These are phyloP conservation scores for Lemur catta DNA, from an alignment of 2,797 vertebrate species.

Conservation along the genomic window DNA sequence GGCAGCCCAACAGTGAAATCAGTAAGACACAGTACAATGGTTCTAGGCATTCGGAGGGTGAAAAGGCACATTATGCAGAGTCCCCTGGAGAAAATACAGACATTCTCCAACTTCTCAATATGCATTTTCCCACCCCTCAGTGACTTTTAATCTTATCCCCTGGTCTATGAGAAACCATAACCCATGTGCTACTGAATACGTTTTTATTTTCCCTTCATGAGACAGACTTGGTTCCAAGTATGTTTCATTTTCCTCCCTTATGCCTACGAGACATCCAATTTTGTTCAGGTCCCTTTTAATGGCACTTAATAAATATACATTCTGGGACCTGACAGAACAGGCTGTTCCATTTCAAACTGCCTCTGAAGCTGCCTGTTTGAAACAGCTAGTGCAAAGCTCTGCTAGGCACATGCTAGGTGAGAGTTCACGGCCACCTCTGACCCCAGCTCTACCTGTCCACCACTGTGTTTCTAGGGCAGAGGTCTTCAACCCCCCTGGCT, in stretches of 20 bases:
- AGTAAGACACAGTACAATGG: constrained; percentile 10
- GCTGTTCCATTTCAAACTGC: constrained; percentile 38
- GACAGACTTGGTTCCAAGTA: constrained; percentile 10
- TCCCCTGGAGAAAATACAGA: constrained; percentile 9
- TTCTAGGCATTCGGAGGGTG: neutral
- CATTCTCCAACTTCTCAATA: neutral
- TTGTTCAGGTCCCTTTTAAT: constrained; percentile 59
- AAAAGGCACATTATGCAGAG: constrained; percentile 31
- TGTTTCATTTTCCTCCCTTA: constrained; percentile 40
- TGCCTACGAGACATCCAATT: constrained; percentile 41
- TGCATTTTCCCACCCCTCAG: constrained; percentile 6
- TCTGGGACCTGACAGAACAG: constrained; percentile 62
- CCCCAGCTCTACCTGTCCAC: neutral
- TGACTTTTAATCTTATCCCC: constrained; percentile 1
- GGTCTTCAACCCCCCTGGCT: neutral
- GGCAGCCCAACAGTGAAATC: neutral
- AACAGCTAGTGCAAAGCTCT: neutral
- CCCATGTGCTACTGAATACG: neutral
- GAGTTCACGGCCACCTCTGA: neutral
- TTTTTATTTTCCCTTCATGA: constrained; percentile 31
- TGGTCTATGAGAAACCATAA: constrained; percentile 16
- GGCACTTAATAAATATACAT: constrained; percentile 74
- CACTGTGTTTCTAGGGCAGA: neutral
- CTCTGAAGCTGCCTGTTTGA: neutral
- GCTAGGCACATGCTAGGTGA: neutral